Evolutionary conservation across 2,113 vertebrate genomes (phyloP).

Genomic region (Zosterops hypoxanthus): DNA sequence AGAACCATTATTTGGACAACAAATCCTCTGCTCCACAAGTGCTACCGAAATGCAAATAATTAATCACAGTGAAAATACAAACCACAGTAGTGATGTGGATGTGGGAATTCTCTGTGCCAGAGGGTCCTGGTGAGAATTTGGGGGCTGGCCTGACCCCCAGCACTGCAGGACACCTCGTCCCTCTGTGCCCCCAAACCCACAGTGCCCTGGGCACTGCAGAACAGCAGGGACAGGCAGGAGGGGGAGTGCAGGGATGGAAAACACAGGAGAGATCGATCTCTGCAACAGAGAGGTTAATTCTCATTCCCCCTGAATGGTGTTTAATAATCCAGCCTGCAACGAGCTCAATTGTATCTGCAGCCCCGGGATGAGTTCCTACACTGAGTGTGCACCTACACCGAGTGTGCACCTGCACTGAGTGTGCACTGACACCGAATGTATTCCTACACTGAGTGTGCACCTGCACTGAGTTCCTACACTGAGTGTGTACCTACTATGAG

Average conservation of each 20-base stretch:
- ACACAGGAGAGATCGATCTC: rapidly evolving
- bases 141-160: not conserved
- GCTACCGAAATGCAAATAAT: not conserved
- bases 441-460: rapidly evolving
- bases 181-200: not conserved
- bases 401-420: too few species aligned
- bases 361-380: rapidly evolving
- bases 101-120: not conserved
- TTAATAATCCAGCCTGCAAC: rapidly evolving
- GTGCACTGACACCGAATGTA: not conserved
- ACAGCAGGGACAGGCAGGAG: rapidly evolving
- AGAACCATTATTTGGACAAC: not conserved
- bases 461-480: not conserved
- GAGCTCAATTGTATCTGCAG: not conserved
- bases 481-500: too few species aligned
- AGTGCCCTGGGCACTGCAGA: not conserved
- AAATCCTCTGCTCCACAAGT: not conserved
- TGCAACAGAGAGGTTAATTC: not conserved
- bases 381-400: too few species aligned
- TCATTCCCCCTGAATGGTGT: not conserved
- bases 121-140: not conserved
- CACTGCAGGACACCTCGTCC: not conserved
- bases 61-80: not conserved
- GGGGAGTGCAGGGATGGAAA: not conserved
- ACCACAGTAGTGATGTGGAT: not conserved